Evolutionary conservation across 2,888 invertebrate genomes (phyloP), one percentile per base, ranked within the genome.

Genomic region (Periphyllus acericola): DNA sequence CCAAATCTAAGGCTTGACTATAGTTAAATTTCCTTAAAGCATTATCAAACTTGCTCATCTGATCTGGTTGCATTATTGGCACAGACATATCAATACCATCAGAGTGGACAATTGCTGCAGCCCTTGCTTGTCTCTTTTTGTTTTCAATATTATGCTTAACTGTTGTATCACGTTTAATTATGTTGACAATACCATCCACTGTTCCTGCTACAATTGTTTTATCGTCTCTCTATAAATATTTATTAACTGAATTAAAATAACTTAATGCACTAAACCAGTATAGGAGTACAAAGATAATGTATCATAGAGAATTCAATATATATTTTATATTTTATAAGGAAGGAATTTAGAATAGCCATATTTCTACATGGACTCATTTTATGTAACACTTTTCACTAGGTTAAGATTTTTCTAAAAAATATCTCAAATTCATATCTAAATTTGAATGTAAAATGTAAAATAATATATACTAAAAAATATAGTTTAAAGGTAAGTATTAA

Each of bases 111-210:
- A 89, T 83, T 36, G 82, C 81, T 36, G 88, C 83, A 81, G 89
- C 89, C 25, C 89, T 86, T n/a, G 89, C 85, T 76, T 90, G 93
- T 93, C 25, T 93, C 91, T 93, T 94, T 79, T 90, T 90, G 52
- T 82, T 81, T 25, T 80, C 80, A 89, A 91, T 91, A 2, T 90
- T 91, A 81, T 91, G 91, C 89, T 92, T 91, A 5, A 91, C 90
- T 78, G 93, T 93, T 89, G 94, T 94, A 21, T 95, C 95, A 91
- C 96, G 93, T 91, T 96, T 94, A 90, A 95, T 94, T 89, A 99
- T 95, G 17, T 97, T 97, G 89, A 99, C 94, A 76, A 98, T 93
- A 76, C 98, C 98, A 92, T 98, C 97, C 17, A 96, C 94, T 95
- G 98, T 96, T 40, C 99, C 99, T 46, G 96, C 97, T 14, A 96